Evolutionary conservation across 2,797 vertebrate genomes (phyloP).

Genomic region (Mallotus villosus): DNA sequence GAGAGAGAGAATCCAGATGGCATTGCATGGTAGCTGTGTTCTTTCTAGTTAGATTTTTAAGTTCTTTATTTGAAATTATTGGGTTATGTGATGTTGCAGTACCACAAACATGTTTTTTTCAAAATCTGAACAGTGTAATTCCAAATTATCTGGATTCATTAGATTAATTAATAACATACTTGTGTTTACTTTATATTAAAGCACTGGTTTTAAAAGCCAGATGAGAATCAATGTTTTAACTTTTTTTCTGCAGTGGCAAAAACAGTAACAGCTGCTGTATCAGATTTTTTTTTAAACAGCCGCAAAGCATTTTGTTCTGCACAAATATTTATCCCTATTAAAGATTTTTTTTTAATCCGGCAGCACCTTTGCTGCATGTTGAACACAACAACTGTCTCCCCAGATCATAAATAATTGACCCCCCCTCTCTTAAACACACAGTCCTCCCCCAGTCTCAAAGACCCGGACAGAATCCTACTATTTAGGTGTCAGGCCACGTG

Average conservation of each 20-base stretch:
- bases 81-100: neutral
- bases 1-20: constrained; percentile 1
- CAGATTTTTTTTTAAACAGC: constrained; percentile 28
- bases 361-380: constrained; percentile 60
- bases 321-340: constrained; percentile 53
- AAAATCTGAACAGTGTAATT: neutral
- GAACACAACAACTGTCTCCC: constrained; percentile 55
- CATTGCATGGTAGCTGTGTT: neutral
- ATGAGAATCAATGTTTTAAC: constrained; percentile 34
- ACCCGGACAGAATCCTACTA: constrained; percentile 50
- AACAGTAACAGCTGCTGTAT: constrained; percentile 63
- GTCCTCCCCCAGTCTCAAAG: constrained; percentile 58
- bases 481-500: constrained; percentile 48
- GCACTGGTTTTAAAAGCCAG: constrained; percentile 21
- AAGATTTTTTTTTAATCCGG: constrained; percentile 56
- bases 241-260: constrained; percentile 33
- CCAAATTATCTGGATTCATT: neutral
- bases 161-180: too few species aligned
- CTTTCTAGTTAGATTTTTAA: neutral
- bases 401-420: constrained; percentile 72
- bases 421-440: neutral
- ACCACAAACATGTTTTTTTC: neutral
- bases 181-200: neutral
- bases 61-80: neutral
- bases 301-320: constrained; percentile 61